Base-by-base conservation (phyloP, 1,140 invertebrate genomes). In the Pseudomyrmex gracilis region DNA sequence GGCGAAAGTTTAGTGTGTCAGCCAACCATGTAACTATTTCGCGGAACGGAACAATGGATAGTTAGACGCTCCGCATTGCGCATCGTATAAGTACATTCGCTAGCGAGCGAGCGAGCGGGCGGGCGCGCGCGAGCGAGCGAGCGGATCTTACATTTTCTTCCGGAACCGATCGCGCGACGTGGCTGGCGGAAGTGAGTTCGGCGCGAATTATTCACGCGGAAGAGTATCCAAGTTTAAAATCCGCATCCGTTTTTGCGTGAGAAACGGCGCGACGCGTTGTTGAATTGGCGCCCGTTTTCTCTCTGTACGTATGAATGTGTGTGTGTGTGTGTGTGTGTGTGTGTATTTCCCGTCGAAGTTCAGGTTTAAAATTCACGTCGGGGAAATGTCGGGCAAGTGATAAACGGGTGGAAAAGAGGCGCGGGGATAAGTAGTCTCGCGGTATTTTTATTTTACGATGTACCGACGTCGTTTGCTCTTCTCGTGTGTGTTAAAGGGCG, bases 1-100 rank as follows among this genome's bases (percentile, higher is more conserved):
- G 53, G 43, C 51, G 66, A 71, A 80, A 80, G 66, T 80, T 80
- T 47, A 71, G 66, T 67, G 43, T 43, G 76, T 53, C 66, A 53
- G 34, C 22, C 64, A 17, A 17, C 43, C 76, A 60, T 34, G 53
- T 71, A 80, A 80, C 76, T 71, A 71, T 70, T 10, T 78, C 51
- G 76, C 66, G 24, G 53, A 3, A n/a, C 10, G 53, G 20, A 47
- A 71, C 66, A 80, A 80, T 71, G 43, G 64, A 13, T 70, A 70
- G 76, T 71, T 71, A 47, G 51, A 47, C 49, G 20, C 45, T 12
- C 9, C 49, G 60, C 15, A 12, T 67, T 47, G 17, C 34, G 60
- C 51, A 34, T 34, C 34, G 34, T 34, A 5, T 34, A 34, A 34
- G 34, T 34, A 5, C 34, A 34, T 34, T 34, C 34, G 34, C 34